Evolutionary conservation across 1,140 invertebrate species (phyloP), one percentile per base, ranked within the genome.

Genomic region (Drosophila suzukii): DNA sequence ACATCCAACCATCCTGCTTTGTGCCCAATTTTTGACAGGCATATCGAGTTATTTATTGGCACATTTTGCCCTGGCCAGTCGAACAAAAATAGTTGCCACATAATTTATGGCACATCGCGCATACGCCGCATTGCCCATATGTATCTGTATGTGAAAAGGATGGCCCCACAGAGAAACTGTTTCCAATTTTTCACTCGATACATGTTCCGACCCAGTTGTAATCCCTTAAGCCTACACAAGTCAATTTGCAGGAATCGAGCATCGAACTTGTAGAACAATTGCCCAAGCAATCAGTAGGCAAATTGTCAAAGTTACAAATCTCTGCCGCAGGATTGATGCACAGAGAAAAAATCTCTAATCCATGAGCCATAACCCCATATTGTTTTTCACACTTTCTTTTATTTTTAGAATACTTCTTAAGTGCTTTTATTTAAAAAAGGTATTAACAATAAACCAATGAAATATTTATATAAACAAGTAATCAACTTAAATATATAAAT

Each of bases 31-130:
- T 77, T 51, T 66, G 47, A 68, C 55, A 76, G 55, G 43, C 71
- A 74, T 74, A 74, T 74, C 62, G 47, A 39, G 56, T 61, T 83
- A 78, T 82, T 82, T 83, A 78, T 83, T 66, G 58, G 66, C 65
- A 71, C 44, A 41, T 71, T 57, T 57, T 2, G 34, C 67, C 65
- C 43, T 49, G 67, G 38, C 30, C 15, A 39, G 43, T 41, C 27
- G 27, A 59, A 13, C 53, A 56, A 75, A 74, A 83, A 75, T 56
- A 49, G 32, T 66, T 75, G 39, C 38, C 38, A 65, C 73, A 73
- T 70, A 77, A 81, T 81, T 85, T 85, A 85, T 85, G 77, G 58
- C 62, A 68, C 50, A 72, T 81, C 66, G 74, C 74, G 66, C 51
- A 86, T 78, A 82, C 82, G 71, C 74, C 80, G 59, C 71, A 51